Evolutionary conservation across 2,797 vertebrate genomes (phyloP).

Genomic region (Diplodus puntazzo): DNA sequence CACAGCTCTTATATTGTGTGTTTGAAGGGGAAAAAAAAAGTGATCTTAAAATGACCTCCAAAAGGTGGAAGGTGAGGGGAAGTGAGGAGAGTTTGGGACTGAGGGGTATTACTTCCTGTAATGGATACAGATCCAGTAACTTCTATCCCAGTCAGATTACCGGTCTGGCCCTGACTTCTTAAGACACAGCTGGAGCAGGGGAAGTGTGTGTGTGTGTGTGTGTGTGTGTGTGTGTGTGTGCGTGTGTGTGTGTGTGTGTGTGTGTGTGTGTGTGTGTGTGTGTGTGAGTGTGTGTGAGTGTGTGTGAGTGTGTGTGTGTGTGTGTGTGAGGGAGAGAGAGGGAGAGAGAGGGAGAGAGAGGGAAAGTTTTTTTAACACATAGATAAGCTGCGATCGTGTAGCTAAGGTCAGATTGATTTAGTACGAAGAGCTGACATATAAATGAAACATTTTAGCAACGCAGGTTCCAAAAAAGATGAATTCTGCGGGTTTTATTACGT

Average conservation of each 20-base stretch:
- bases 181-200: conserved; percentile 77
- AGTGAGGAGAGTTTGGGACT: conserved; percentile 63
- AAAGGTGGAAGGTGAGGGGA: conserved; percentile 64
- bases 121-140: conserved; percentile 78
- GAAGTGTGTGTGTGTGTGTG: conserved; percentile 37
- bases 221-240: conserved; percentile 22
- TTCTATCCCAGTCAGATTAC: conserved; percentile 75
- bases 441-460: background rate
- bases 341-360: background rate
- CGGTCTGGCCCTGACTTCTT: conserved; percentile 75
- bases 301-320: conserved; percentile 23
- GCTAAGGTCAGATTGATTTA: background rate
- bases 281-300: conserved; percentile 25
- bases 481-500: background rate
- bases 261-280: no score
- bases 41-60: conserved; percentile 60
- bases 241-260: conserved; percentile 14
- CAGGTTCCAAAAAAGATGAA: background rate
- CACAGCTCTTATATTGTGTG: conserved; percentile 14
- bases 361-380: background rate
- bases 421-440: no score
- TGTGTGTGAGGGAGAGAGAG: conserved; percentile 9
- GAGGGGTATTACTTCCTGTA: conserved; percentile 75
- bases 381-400: background rate
- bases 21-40: background rate